Evolutionary conservation across 2,888 invertebrate species (phyloP).

Genomic region (Hydroisotoma schaefferi): DNA sequence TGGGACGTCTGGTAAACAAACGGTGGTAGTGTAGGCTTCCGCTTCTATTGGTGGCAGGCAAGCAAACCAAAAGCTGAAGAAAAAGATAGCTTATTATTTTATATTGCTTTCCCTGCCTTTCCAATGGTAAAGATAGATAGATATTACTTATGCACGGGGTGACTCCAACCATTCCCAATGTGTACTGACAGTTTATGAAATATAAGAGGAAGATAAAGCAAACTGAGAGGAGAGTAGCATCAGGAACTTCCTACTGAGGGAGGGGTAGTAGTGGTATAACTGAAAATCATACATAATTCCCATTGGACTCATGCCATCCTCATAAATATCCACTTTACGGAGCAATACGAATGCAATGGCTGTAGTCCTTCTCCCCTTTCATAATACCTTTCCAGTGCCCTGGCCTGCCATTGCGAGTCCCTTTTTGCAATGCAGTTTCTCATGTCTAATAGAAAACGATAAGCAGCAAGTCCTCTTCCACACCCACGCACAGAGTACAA

Average conservation of each 20-base stretch:
- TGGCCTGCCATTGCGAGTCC: no score
- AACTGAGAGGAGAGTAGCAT: background rate
- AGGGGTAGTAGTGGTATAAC: slow-evolving; percentile 14
- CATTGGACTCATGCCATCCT: slow-evolving; percentile 37
- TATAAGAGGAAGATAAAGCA: slow-evolving; percentile 6
- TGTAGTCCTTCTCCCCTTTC: no score
- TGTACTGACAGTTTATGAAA: slow-evolving; percentile 18
- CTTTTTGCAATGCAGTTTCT: no score
- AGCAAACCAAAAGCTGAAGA: background rate
- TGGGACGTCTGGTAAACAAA: no score
- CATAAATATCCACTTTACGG: slow-evolving; percentile 40
- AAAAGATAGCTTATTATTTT: background rate
- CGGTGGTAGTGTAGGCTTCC: no score
- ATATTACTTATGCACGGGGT: background rate
- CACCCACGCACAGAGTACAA: no score
- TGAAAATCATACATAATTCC: slow-evolving; percentile 36
- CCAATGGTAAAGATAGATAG: background rate
- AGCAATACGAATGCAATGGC: no score
- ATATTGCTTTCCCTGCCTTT: background rate
- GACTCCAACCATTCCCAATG: slow-evolving; percentile 10
- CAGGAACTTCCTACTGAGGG: background rate
- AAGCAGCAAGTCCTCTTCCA: no score
- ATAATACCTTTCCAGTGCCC: no score
- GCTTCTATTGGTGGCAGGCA: no score
- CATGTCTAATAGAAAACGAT: no score